Evolutionary conservation across 2,888 invertebrate species (phyloP).

Genomic region (Mechanitis mazaeus): DNA sequence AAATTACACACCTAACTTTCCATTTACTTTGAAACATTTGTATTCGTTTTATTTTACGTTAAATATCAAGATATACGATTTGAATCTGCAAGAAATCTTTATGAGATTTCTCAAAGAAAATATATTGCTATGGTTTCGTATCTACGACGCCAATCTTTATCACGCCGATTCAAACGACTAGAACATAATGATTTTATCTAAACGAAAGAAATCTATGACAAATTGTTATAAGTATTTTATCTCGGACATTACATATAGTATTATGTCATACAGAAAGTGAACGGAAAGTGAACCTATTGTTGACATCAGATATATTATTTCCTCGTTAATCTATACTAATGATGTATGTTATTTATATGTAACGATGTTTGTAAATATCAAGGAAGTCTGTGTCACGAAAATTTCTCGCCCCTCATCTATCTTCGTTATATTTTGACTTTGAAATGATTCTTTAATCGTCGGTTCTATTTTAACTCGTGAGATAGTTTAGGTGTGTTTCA

Average conservation of each 20-base stretch:
- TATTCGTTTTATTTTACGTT: slow-evolving; percentile 3
- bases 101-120: slow-evolving; percentile 23
- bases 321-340: slow-evolving; percentile 25
- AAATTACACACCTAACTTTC: slow-evolving; percentile 4
- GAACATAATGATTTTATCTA: slow-evolving; percentile 36
- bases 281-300: slow-evolving; percentile 21
- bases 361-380: slow-evolving; percentile 9
- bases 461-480: not conserved
- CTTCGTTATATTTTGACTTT: not conserved
- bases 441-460: not conserved
- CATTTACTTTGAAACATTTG: slow-evolving; percentile 9
- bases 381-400: slow-evolving; percentile 3
- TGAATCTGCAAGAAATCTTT: slow-evolving; percentile 22
- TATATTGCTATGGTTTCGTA: slow-evolving; percentile 26
- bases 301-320: slow-evolving; percentile 24
- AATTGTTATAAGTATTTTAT: slow-evolving; percentile 40
- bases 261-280: slow-evolving; percentile 30
- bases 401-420: not conserved
- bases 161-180: slow-evolving; percentile 26
- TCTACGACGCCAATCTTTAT: slow-evolving; percentile 24
- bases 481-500: no score
- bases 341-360: slow-evolving; percentile 23
- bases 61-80: slow-evolving; percentile 1
- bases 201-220: slow-evolving; percentile 43
- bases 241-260: slow-evolving; percentile 23